Evolutionary conservation across 2,797 vertebrate species (phyloP).

Genomic region (Leptoclinus maculatus): DNA sequence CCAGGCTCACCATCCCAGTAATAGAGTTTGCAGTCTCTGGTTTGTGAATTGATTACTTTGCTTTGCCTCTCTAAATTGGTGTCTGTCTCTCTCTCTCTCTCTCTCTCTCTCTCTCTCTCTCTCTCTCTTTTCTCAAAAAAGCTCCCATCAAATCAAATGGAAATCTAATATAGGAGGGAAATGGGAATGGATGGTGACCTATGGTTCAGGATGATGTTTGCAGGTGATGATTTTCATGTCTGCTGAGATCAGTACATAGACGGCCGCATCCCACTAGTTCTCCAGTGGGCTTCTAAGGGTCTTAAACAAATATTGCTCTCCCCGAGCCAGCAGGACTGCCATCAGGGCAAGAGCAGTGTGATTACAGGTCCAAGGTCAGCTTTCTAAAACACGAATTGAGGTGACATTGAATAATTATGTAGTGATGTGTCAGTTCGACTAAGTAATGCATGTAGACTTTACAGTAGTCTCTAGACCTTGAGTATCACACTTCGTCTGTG

Average conservation of each 20-base stretch:
- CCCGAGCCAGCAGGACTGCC: background rate
- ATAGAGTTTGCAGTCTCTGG: constrained; percentile 78
- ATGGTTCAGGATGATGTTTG: constrained; percentile 42
- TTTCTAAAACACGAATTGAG: constrained; percentile 14
- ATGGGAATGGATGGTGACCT: constrained; percentile 72
- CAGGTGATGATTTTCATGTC: constrained; percentile 52
- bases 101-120: constrained; percentile 17
- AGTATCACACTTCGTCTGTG: constrained; percentile 14
- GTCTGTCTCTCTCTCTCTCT: constrained; percentile 53
- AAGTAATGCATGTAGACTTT: constrained; percentile 24
- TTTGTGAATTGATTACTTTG: constrained; percentile 82
- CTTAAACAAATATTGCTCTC: constrained; percentile 17
- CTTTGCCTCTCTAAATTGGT: constrained; percentile 78
- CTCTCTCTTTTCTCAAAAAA: constrained; percentile 37
- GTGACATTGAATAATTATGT: constrained; percentile 59
- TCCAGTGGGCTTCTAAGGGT: constrained; percentile 1
- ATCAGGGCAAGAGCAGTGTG: constrained; percentile 1
- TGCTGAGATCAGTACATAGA: constrained; percentile 41
- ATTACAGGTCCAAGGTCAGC: constrained; percentile 36
- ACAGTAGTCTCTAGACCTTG: constrained; percentile 6
- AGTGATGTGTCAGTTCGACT: constrained; percentile 10
- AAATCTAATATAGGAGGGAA: constrained; percentile 74
- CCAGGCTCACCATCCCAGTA: constrained; percentile 64
- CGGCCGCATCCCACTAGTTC: background rate
- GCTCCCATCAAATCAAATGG: constrained; percentile 70